Evolutionary conservation across 2,888 invertebrate species (phyloP), one percentile per base, ranked within the genome.

Genomic region (Tetragonula carbonaria): DNA sequence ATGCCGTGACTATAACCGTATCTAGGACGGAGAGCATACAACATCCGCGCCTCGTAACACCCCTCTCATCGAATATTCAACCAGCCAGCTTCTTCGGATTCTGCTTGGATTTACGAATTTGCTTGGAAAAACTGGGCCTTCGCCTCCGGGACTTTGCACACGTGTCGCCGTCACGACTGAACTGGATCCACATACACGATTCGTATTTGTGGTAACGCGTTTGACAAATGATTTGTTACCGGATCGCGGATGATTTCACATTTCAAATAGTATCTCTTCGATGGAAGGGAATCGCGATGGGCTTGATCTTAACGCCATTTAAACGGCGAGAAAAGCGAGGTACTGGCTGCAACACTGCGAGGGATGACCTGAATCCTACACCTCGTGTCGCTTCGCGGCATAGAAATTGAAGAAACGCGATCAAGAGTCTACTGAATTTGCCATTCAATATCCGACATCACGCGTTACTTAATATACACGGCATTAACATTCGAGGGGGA

Each of bases 1-100:
- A 68, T 82, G 71, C 80, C 67, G 80, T 74, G 77, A 83, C 76
- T 78, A 28, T 38, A 74, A 85, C 57, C 77, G 82, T 85, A 83
- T 85, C 83, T 80, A 77, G 85, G 76, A 82, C 82, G 85, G n/a
- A 4, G 28, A 59, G 28, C 28, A 28, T 28, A 21, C 74, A 63
- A 14, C 74, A 65, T n/a, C 21, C n/a, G 68, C 21, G 33, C 33
- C 57, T 72, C 53, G 66, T 70, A 74, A 74, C 85, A 80, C 33
- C 78, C 77, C 73, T 74, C 76, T 72, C 76, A 71, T 79, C 74
- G 57, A 65, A 73, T 80, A 74, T 80, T 67, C 67, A 68, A 74
- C 67, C 45, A 45, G 62, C 45, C 38, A 59, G n/a, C 65, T 65
- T 65, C 63, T 11, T 38, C 63, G 33, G 51, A 53, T 74, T 74